Percentiles rank a stretch among this genome's conserved stretches.
Conservation (phyloP, 2,797 vertebrate genomes). For the Acomys russatus region DNA sequence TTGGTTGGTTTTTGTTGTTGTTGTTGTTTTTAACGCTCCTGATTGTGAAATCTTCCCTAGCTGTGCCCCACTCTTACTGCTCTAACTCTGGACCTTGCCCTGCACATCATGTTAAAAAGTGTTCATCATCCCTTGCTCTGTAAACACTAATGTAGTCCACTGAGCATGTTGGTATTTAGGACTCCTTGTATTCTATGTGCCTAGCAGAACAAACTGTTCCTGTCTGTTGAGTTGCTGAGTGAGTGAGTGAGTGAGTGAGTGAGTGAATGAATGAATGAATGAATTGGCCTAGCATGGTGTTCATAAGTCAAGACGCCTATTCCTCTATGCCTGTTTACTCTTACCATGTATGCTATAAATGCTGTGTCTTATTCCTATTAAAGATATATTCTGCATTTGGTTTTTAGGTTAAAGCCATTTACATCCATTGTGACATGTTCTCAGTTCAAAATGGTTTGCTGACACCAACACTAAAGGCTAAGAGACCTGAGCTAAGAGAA, state of each 20-base stretch:
- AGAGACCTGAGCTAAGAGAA: constrained; percentile 96
- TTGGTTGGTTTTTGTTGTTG: too few species aligned
- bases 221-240: constrained; percentile 16
- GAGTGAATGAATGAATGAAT: not conserved
- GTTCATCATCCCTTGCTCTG: not conserved
- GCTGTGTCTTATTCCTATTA: constrained; percentile 53
- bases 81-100: not conserved
- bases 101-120: not conserved
- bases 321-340: not conserved
- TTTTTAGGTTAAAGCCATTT: constrained; percentile 97
- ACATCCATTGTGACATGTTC: constrained; percentile 97
- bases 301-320: not conserved
- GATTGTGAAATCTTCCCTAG: not conserved
- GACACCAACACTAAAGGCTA: constrained; percentile 98
- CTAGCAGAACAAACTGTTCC: not conserved
- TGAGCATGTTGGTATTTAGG: not conserved
- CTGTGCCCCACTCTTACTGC: not conserved
- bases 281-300: constrained; percentile 11
- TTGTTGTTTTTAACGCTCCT: not conserved
- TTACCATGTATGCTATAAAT: constrained; percentile 47
- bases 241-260: not conserved
- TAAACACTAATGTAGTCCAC: not conserved
- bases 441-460: constrained; percentile 96
- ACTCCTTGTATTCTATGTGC: not conserved
- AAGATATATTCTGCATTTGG: constrained; percentile 80